Base-by-base conservation (phyloP, 1,140 invertebrate species). In the Marisa cornuarietis region DNA sequence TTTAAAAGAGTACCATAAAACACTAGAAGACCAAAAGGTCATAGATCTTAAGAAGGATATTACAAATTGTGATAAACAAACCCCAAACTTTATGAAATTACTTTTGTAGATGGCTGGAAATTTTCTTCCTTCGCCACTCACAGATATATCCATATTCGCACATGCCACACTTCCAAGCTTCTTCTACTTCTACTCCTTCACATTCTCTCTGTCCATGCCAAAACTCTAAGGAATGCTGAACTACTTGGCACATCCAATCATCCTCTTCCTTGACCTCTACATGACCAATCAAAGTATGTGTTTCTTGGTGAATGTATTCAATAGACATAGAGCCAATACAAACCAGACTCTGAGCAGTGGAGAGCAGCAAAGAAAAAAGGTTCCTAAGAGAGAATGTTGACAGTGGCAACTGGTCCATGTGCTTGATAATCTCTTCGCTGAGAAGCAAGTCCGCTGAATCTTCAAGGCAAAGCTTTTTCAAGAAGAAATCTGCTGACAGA, bases 181-280 rank as follows among this genome's bases (percentile, higher is more conserved):
- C 88, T 78, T 89, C 88, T 75, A 89, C 85, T 20, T 88, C 88
- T 26, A 89, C 88, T 24, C 88, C 88, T 69, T 49, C 62, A 42
- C 79, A 61, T 71, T 81, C 74, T 18, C 88, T 80, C 16, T 83
- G 61, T 49, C 88, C 88, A 68, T 78, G 77, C 88, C 88, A 89
- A 72, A 87, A 89, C 49, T 83, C 68, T 52, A 86, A n/a, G 69
- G 80, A 87, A 62, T 86, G 62, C 51, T 51, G 61, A 78, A 82
- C 86, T 54, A 74, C 58, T 22, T 31, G 75, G 26, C 73, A 54
- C 65, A 89, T 42, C 66, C 84, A 83, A 18, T 78, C 69, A 18
- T 85, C 85, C 79, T 85, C 69, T 79, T 88, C 87, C 8, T 68
- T 42, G 9, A 86, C 82, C 65, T 79, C 71, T 24, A 82, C 54